Conservation (phyloP, 2,888 invertebrate genomes). For the Lithophane semibrunnea region DNA sequence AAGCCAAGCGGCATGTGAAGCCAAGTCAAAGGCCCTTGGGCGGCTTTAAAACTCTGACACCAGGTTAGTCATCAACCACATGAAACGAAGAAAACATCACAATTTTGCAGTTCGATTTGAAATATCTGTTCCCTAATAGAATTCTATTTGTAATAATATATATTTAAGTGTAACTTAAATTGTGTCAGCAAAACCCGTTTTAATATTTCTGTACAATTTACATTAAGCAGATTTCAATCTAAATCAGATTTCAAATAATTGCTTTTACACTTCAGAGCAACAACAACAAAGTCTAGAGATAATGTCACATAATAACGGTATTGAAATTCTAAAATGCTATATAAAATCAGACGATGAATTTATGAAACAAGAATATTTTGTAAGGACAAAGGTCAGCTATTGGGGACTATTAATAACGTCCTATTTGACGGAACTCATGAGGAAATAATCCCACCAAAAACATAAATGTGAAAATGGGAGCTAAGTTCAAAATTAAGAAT, state of each 20-base stretch:
- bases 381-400: constrained; percentile 23
- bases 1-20: no score
- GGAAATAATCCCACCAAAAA: background rate
- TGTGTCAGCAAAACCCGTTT: background rate
- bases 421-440: constrained; percentile 4
- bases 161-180: background rate
- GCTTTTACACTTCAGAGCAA: constrained; percentile 28
- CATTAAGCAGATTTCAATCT: constrained; percentile 14
- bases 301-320: constrained; percentile 17
- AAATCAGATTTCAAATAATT: constrained; percentile 28
- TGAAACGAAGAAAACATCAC: background rate
- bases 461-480: no score
- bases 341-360: constrained; percentile 16
- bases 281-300: constrained; percentile 14
- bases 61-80: no score
- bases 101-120: background rate
- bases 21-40: no score
- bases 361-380: constrained; percentile 1
- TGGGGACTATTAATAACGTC: background rate
- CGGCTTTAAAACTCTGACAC: no score
- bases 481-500: no score
- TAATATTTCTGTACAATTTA: constrained; percentile 17
- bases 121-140: background rate
- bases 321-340: constrained; percentile 8
- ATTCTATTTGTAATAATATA: background rate